Percentiles rank a stretch among this genome's conserved stretches.
phyloP scores from a whole-genome alignment of 2,888 invertebrate genomes.

The Didymodactylos carnosus region DNA sequence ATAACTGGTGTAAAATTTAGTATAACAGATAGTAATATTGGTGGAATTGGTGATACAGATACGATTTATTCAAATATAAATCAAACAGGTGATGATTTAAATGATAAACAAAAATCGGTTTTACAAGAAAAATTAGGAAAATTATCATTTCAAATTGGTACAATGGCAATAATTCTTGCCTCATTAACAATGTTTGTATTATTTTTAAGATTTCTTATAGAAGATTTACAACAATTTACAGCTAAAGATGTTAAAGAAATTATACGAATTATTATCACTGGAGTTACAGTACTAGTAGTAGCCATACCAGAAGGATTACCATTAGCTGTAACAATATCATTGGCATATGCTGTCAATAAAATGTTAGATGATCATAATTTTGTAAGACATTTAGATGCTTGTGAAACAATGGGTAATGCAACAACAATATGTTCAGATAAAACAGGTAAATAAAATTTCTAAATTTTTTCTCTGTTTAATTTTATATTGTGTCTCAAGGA shows the following conservation, averaged over 20 bases:
- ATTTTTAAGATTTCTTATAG: conserved; percentile 78
- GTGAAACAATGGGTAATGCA: conserved; percentile 15
- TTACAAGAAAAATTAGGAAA: not conserved
- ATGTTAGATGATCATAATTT: conserved; percentile 12
- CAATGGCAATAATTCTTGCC: conserved; percentile 63
- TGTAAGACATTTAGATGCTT: conserved; percentile 12
- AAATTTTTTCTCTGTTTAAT: too few relatives aligned
- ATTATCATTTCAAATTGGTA: not conserved
- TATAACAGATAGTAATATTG: too few relatives aligned
- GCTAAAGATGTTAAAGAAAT: conserved; percentile 57
- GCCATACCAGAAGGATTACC: conserved; percentile 98
- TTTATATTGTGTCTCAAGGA: too few relatives aligned
- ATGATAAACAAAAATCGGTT: not conserved
- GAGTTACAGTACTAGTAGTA: conserved; percentile 95
- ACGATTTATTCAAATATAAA: too few relatives aligned
- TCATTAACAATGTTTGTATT: conserved; percentile 87
- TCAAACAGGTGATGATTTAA: too few relatives aligned
- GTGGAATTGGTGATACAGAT: too few relatives aligned
- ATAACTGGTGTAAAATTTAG: too few relatives aligned
- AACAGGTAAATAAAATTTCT: too few relatives aligned
- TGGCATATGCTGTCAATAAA: conserved; percentile 86
- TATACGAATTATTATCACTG: conserved; percentile 93
- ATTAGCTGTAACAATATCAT: conserved; percentile 84
- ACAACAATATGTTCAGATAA: conserved; percentile 68
- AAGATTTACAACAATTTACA: conserved; percentile 29